A percentile compares a stretch with the other conserved stretches of the same genome.
phyloP scores from a whole-genome alignment of 1,140 invertebrate species.

The Diorhabda sublineata region DNA sequence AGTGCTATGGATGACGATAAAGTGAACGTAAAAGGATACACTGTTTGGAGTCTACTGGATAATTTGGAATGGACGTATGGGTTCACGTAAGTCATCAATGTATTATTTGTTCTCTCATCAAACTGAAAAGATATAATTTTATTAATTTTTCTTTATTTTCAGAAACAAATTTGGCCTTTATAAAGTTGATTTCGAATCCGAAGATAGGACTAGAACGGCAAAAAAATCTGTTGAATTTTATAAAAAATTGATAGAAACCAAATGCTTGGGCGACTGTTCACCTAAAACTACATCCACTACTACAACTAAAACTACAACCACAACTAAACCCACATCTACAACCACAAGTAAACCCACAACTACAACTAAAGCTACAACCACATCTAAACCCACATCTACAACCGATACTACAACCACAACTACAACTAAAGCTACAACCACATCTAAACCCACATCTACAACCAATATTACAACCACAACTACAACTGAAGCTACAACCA shows the following conservation, averaged over 20 bases:
- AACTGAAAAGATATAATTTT: neutral
- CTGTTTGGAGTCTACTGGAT: conserved; percentile 30
- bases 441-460: too few species aligned
- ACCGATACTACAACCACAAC: too few species aligned
- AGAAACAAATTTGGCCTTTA: neutral
- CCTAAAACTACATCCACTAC: too few species aligned
- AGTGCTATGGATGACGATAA: conserved; percentile 33
- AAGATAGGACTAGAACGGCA: neutral
- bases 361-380: too few species aligned
- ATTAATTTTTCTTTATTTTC: neutral
- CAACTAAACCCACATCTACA: too few species aligned
- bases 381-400: too few species aligned
- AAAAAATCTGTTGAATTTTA: neutral
- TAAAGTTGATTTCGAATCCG: neutral
- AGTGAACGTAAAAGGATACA: conserved; percentile 27
- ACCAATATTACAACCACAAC: too few species aligned
- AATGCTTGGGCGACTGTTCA: neutral
- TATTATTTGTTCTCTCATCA: too few species aligned
- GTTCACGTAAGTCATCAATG: conserved; percentile 22
- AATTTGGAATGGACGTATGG: conserved; percentile 29
- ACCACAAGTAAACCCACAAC: too few species aligned
- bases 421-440: too few species aligned
- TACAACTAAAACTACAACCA: too few species aligned
- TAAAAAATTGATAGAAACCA: neutral
- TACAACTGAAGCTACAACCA: too few species aligned